Evolutionary conservation across 2,797 vertebrate species (phyloP).

Genomic region (Amblyraja radiata): DNA sequence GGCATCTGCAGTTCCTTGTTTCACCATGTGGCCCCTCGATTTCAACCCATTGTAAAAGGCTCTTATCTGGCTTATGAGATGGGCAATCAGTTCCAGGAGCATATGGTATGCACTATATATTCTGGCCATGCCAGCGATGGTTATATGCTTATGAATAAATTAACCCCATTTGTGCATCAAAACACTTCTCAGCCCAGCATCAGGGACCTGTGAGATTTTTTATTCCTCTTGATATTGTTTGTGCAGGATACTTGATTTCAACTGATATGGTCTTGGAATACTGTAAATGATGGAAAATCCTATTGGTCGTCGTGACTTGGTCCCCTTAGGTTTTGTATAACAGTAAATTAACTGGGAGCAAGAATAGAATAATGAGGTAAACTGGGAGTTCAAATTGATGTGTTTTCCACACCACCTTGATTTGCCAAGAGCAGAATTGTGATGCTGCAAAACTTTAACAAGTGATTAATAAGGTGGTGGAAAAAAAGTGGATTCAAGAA

Average conservation of each 20-base stretch:
- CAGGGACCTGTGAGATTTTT: neutral
- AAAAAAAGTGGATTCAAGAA: neutral
- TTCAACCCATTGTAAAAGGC: too few species aligned
- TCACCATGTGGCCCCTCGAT: too few species aligned
- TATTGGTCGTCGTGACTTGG: neutral
- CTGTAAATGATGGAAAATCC: neutral
- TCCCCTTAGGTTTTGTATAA: neutral
- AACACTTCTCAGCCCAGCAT: neutral
- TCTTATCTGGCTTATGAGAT: too few species aligned
- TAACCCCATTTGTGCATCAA: too few species aligned
- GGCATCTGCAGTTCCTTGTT: too few species aligned
- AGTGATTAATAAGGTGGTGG: conserved; percentile 28
- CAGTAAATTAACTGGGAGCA: neutral
- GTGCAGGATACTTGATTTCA: neutral
- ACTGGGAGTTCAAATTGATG: neutral
- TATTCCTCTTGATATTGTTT: neutral
- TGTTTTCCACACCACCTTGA: neutral
- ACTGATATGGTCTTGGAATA: neutral
- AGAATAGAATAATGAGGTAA: neutral
- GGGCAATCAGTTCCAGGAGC: too few species aligned
- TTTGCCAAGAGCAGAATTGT: neutral
- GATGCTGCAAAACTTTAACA: conserved; percentile 3
- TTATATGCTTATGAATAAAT: too few species aligned
- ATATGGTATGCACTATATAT: too few species aligned
- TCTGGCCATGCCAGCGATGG: too few species aligned